phyloP scores from a whole-genome alignment of 2,888 invertebrate genomes.

The Pristionchus fissidentatus region DNA sequence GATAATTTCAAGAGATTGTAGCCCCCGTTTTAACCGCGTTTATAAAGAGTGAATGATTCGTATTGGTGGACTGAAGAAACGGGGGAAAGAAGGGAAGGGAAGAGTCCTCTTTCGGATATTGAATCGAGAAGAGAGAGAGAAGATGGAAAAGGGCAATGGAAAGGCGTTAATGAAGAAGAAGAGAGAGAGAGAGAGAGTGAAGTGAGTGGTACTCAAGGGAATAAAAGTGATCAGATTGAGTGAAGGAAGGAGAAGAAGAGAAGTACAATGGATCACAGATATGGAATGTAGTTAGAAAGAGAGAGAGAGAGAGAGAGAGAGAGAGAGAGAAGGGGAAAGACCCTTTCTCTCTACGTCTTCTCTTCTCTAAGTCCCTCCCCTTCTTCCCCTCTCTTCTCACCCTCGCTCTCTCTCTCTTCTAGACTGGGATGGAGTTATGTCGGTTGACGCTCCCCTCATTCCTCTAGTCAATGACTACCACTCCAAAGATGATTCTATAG shows the following conservation, averaged over 20 bases:
- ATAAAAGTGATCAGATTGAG: slow-evolving; percentile 24
- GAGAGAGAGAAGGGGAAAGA: no score
- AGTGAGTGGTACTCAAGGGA: slow-evolving; percentile 27
- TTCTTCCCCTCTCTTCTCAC: slow-evolving; percentile 42
- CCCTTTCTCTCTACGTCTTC: slow-evolving; percentile 4
- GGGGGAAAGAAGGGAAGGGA: slow-evolving; percentile 42
- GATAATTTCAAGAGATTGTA: slow-evolving; percentile 22
- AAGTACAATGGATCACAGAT: slow-evolving; percentile 38
- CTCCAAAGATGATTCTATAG: slow-evolving; percentile 23
- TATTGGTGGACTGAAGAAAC: slow-evolving; percentile 49
- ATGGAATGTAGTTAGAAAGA: slow-evolving; percentile 19
- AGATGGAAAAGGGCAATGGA: slow-evolving; percentile 27
- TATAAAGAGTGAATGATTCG: slow-evolving; percentile 29
- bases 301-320: slow-evolving; percentile 11
- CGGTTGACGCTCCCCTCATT: slow-evolving; percentile 9
- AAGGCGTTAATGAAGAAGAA: slow-evolving; percentile 42
- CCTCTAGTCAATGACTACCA: slow-evolving; percentile 43
- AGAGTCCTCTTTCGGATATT: slow-evolving; percentile 39
- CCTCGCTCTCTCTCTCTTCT: neutral
- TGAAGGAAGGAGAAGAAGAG: slow-evolving; percentile 21
- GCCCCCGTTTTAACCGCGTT: slow-evolving; percentile 49
- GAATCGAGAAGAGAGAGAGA: slow-evolving; percentile 26
- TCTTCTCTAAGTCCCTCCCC: slow-evolving; percentile 29
- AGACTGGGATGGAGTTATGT: slow-evolving; percentile 40
- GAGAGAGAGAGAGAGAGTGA: no score